These are phyloP conservation scores for Lomographa bimaculata DNA, from an alignment of 2,888 invertebrate species.

Conservation along the genomic window DNA sequence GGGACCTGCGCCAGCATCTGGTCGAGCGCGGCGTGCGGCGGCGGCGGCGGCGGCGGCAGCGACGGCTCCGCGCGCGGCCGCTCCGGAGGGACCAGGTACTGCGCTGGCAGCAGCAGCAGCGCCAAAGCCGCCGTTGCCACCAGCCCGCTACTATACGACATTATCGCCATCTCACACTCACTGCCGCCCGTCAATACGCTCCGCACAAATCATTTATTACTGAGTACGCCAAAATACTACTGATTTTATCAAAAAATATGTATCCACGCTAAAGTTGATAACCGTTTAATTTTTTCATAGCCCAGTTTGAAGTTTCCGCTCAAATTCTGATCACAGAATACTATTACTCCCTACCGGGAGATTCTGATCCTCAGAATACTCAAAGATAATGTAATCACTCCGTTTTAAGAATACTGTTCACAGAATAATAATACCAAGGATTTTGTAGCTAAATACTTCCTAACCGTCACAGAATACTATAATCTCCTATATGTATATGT, in stretches of 20 bases:
- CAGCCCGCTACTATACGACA: slow-evolving; percentile 57
- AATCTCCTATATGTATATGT: too few species aligned
- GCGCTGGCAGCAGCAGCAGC: slow-evolving; percentile 56
- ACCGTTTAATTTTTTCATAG: slow-evolving; percentile 35
- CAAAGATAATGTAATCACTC: too few species aligned
- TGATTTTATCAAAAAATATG: slow-evolving; percentile 21
- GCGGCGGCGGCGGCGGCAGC: slow-evolving; percentile 17
- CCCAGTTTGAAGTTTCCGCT: slow-evolving; percentile 12
- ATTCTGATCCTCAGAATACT: too few species aligned
- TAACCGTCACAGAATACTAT: too few species aligned
- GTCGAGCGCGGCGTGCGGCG: slow-evolving; percentile 14
- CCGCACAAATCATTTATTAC: too few species aligned
- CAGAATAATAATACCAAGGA: too few species aligned
- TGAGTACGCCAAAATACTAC: slow-evolving; percentile 25
- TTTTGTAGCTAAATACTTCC: too few species aligned
- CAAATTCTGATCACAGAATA: slow-evolving; percentile 4
- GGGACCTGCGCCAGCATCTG: slow-evolving; percentile 37
- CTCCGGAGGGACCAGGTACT: slow-evolving; percentile 62
- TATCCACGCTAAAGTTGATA: slow-evolving; percentile 28
- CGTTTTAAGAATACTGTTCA: too few species aligned
- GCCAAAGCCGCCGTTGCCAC: slow-evolving; percentile 54
- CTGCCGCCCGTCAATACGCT: slow-evolving; percentile 27
- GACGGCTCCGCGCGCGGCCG: slow-evolving; percentile 34
- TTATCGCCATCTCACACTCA: slow-evolving; percentile 51
- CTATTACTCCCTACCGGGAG: too few species aligned